phyloP scores from a whole-genome alignment of 2,888 invertebrate species.

The Ptychoptera albimana region DNA sequence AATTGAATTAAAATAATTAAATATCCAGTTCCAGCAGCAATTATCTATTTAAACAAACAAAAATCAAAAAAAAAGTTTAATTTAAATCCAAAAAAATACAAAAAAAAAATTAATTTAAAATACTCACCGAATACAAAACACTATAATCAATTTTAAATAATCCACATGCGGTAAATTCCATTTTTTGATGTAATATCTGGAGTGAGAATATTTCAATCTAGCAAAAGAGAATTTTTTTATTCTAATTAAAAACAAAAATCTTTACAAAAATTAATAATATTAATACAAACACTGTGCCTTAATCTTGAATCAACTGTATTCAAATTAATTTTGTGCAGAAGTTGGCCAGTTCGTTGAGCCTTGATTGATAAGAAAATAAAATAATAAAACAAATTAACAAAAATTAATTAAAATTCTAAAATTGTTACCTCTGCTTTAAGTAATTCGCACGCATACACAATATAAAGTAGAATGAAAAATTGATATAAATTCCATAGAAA shows the following conservation, averaged over 20 bases:
- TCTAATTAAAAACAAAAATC: no score
- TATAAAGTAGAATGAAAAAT: no score
- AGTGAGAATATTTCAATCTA: conserved; percentile 4
- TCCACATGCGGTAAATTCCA: conserved; percentile 2
- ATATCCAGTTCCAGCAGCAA: conserved; percentile 4
- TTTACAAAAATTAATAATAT: not conserved
- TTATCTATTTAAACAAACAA: not conserved
- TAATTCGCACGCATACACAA: no score
- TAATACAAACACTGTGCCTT: not conserved
- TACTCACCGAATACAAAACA: conserved; percentile 1
- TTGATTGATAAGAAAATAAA: not conserved
- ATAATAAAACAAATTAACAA: no score
- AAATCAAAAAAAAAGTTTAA: not conserved
- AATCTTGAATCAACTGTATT: not conserved
- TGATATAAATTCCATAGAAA: no score
- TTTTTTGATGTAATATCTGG: conserved; percentile 1
- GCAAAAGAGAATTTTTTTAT: not conserved
- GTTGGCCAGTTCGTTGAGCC: not conserved
- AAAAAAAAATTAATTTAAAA: no score
- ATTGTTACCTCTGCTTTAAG: no score
- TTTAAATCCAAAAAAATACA: no score
- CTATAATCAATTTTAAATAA: conserved; percentile 1
- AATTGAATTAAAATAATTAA: conserved; percentile 4
- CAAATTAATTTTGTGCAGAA: conserved; percentile 2
- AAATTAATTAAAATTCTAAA: no score